Percentiles rank a stretch among this genome's conserved stretches.
Evolutionary conservation across 2,888 invertebrate genomes (phyloP).

Genomic region (Caenorhabditis sp.): DNA sequence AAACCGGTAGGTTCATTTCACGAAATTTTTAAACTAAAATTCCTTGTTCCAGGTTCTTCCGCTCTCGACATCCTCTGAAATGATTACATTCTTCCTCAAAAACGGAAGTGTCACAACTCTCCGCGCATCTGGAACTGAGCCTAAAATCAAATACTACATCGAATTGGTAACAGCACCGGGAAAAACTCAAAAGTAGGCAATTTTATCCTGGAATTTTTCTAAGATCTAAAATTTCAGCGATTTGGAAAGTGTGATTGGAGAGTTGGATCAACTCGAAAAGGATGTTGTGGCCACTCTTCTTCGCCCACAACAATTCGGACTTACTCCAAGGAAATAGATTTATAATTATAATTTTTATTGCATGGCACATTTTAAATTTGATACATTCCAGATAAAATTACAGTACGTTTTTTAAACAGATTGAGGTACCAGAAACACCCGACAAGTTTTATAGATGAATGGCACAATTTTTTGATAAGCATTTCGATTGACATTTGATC

Average conservation of each 20-base stretch:
- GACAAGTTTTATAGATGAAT: neutral
- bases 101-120: constrained; percentile 85
- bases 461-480: neutral
- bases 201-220: neutral
- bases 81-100: constrained; percentile 91
- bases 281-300: constrained; percentile 65
- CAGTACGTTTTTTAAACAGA: neutral
- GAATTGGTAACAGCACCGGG: constrained; percentile 77
- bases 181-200: constrained; percentile 50
- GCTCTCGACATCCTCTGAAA: constrained; percentile 77
- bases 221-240: constrained; percentile 49
- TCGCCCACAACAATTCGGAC: constrained; percentile 62
- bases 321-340: constrained; percentile 56
- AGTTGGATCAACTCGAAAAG: constrained; percentile 61
- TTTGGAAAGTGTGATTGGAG: constrained; percentile 53
- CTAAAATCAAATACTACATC: constrained; percentile 97
- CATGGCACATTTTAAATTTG: neutral
- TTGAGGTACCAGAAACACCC: neutral
- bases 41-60: constrained; percentile 72
- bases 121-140: constrained; percentile 96
- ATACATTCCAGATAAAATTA: neutral
- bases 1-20: no score
- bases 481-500: neutral
- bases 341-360: neutral
- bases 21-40: constrained; percentile 4